Evolutionary conservation across 2,888 invertebrate genomes (phyloP).

Genomic region (Heliothis peltigera): DNA sequence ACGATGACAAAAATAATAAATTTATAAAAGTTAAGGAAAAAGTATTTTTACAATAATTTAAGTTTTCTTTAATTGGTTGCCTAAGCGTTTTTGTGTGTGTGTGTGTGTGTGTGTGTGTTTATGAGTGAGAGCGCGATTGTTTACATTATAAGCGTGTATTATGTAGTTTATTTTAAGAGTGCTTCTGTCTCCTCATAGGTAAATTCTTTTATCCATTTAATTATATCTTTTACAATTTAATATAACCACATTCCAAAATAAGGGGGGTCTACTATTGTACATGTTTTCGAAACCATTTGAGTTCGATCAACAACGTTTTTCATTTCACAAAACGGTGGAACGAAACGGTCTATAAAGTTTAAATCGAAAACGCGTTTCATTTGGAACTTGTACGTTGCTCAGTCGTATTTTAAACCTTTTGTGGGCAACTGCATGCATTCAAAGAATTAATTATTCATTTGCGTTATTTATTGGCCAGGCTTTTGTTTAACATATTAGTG

Average conservation of each 20-base stretch:
- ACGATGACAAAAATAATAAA: no score
- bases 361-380: conserved; percentile 44
- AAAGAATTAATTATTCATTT: conserved; percentile 23
- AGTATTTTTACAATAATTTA: no score
- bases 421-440: conserved; percentile 26
- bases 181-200: no score
- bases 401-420: conserved; percentile 10
- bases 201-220: no score
- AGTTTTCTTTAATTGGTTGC: no score
- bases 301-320: conserved; percentile 17
- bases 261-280: background rate
- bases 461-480: conserved; percentile 9
- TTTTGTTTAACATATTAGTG: conserved; percentile 4
- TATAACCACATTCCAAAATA: background rate
- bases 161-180: no score
- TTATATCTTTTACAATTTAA: background rate
- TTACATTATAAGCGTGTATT: no score
- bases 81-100: no score
- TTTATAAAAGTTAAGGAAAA: no score
- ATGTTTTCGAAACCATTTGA: background rate
- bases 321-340: conserved; percentile 26
- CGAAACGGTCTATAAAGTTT: conserved; percentile 40
- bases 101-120: no score
- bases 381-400: conserved; percentile 30
- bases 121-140: no score